A percentile compares a stretch with the other conserved stretches of the same genome.
phyloP scores from a whole-genome alignment of 2,113 vertebrate genomes.

The Mustela lutreola region DNA sequence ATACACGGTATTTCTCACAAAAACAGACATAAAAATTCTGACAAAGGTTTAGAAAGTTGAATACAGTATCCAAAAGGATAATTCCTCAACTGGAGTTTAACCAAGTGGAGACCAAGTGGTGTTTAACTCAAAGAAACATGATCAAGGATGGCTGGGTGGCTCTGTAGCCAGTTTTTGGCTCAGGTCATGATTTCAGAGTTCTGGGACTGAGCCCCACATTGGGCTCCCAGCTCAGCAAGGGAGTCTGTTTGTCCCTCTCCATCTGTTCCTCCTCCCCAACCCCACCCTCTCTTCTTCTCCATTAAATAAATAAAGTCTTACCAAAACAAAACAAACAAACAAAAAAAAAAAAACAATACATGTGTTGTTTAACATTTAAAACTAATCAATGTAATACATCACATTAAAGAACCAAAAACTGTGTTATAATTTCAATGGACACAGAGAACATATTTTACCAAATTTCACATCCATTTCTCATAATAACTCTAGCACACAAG shows the following conservation, averaged over 20 bases:
- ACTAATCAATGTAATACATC: neutral
- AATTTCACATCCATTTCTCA: neutral
- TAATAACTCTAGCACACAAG: neutral
- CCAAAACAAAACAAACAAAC: too few species aligned
- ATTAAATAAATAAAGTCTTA: neutral
- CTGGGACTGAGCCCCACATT: neutral
- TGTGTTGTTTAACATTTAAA: slow-evolving; percentile 1
- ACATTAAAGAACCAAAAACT: neutral
- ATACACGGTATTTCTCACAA: neutral
- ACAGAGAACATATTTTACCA: neutral
- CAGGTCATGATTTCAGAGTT: neutral
- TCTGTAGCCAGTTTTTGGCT: neutral
- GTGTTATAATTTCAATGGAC: neutral
- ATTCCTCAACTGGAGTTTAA: neutral
- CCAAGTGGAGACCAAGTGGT: too few species aligned
- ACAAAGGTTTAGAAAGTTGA: neutral
- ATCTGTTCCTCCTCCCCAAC: neutral
- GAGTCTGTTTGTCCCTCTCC: neutral
- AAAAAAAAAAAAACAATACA: neutral
- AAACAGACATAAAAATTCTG: slow-evolving; percentile 10
- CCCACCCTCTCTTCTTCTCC: neutral
- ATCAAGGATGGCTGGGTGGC: neutral
- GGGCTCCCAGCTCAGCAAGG: neutral
- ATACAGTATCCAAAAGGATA: neutral
- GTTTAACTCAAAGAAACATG: neutral